Conservation (phyloP, 2,888 invertebrate genomes). For the Cerceris ruficornis region DNA sequence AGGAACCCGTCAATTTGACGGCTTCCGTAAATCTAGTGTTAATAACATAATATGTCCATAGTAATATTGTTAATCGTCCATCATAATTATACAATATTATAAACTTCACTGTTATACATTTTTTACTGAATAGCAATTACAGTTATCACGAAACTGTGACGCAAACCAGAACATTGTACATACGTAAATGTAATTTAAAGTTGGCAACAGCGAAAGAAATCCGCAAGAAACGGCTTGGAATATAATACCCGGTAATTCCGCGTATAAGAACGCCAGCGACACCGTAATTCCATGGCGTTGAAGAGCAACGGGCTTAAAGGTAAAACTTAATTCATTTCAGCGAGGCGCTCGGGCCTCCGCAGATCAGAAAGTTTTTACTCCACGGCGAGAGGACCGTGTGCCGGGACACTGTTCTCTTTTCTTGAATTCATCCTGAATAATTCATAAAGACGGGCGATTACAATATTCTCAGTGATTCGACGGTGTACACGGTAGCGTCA, state of each 20-base stretch:
- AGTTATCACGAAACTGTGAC: too few species aligned
- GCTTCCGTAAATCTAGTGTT: too few species aligned
- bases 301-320: conserved; percentile 23
- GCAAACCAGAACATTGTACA: too few species aligned
- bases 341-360: conserved; percentile 13
- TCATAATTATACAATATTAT: too few species aligned
- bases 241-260: conserved; percentile 8
- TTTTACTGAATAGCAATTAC: too few species aligned
- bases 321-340: conserved; percentile 48
- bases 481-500: conserved; percentile 10
- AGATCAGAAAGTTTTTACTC: conserved; percentile 34
- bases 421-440: conserved; percentile 49
- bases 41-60: too few species aligned
- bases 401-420: conserved; percentile 6
- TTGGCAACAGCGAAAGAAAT: conserved; percentile 15
- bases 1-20: too few species aligned
- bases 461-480: conserved; percentile 32
- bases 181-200: conserved; percentile 32
- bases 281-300: conserved; percentile 17
- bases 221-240: neutral
- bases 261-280: conserved; percentile 8
- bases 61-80: too few species aligned
- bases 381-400: conserved; percentile 1
- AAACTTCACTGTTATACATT: too few species aligned
- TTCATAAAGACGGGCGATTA: conserved; percentile 52